phyloP scores from a whole-genome alignment of 2,797 vertebrate species.

The Ceryle rudis region DNA sequence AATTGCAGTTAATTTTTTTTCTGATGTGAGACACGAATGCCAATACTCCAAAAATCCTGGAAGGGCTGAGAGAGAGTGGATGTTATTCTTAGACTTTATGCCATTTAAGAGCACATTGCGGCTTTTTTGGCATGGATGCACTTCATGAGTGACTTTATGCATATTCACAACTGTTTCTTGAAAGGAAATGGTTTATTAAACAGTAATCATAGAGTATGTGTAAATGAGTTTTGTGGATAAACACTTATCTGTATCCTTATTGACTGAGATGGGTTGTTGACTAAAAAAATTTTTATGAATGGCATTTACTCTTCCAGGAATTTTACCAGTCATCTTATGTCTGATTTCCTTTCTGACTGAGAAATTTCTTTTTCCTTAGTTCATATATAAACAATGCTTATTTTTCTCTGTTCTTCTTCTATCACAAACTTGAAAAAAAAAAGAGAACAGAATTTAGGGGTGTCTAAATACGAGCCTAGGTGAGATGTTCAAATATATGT shows the following conservation, averaged over 20 bases:
- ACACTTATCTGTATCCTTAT: background rate
- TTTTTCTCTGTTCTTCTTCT: background rate
- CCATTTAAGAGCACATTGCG: background rate
- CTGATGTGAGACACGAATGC: background rate
- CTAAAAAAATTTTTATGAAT: background rate
- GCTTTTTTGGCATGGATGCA: background rate
- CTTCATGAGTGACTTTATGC: constrained; percentile 19
- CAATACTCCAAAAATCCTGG: background rate
- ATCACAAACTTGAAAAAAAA: background rate
- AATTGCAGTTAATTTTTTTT: background rate
- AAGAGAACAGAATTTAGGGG: background rate
- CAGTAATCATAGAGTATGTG: background rate
- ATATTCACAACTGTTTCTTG: constrained; percentile 39
- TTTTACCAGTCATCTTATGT: background rate
- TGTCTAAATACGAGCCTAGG: background rate
- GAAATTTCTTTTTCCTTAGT: background rate
- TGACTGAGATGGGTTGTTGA: background rate
- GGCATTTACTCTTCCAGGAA: background rate
- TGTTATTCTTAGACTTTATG: background rate
- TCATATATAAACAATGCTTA: background rate
- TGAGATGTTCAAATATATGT: background rate
- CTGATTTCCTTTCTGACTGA: background rate
- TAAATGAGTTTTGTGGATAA: constrained; percentile 22
- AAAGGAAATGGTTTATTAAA: constrained; percentile 46
- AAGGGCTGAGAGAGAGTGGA: background rate